Evolutionary conservation across 2,113 vertebrate genomes (phyloP), one percentile per base, ranked within the genome.

Genomic region (Ictalurus punctatus): DNA sequence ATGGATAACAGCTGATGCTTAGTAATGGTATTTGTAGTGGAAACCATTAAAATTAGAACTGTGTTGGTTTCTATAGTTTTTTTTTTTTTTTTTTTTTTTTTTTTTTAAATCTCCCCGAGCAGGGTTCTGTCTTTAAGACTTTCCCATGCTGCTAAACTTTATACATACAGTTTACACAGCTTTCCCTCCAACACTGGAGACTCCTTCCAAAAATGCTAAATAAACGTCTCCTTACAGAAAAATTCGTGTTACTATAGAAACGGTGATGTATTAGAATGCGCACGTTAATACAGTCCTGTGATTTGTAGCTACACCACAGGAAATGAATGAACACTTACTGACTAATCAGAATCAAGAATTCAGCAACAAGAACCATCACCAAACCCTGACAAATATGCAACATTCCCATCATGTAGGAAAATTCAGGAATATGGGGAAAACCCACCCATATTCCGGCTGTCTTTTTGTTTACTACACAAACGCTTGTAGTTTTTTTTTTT

Each of bases 281-380:
- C 2, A 27, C 23, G 9, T n/a, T n/a, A 27, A n/a, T 4, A n/a
- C 25, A 27, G 4, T n/a, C 25, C 25, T 13, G 3, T n/a, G 10
- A 17, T 58, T 58, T 58, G 14, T 17, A 58, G 56, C 14, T 58
- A 16, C 56, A 37, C 5, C 2, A 37, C 7, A 8, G 71, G 0
- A 10, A 44, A 12, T 10, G 8, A 7, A 76, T 25, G 0, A 34
- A 30, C 27, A 69, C 6, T 2, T 37, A 19, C 44, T 78, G 23
- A 78, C 74, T 44, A 78, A 78, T 78, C 40, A 78, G 74, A 78
- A 48, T 48, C 74, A 12, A 48, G 40, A 25, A 78, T 78, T 48
- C 44, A 13, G 40, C 8, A 27, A 48, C 48, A 48, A 48, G 1
- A 48, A 48, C 48, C 48, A 48, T 48, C 8, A 48, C 48, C 44